Conservation (phyloP, 2,888 invertebrate species). For the Stenichneumon culpator region DNA sequence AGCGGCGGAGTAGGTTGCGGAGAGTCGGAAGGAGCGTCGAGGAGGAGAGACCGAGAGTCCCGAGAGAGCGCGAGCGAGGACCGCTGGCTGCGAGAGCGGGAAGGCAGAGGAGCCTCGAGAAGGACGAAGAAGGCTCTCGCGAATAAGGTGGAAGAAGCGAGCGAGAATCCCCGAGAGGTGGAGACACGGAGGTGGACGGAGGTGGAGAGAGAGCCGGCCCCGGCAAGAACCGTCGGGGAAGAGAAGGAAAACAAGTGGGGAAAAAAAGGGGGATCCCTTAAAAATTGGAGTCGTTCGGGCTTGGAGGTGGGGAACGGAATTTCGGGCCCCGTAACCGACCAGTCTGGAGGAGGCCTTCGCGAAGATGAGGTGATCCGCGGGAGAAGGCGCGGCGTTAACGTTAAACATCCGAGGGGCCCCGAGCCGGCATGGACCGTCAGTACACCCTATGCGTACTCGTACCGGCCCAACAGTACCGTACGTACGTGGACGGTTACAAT, state of each 20-base stretch:
- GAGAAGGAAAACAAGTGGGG: slow-evolving; percentile 76
- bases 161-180: slow-evolving; percentile 76
- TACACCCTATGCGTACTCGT: slow-evolving; percentile 84
- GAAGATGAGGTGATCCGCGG: slow-evolving; percentile 82
- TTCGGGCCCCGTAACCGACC: slow-evolving; percentile 84
- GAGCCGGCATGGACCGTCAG: slow-evolving; percentile 84
- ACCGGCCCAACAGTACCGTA: slow-evolving; percentile 84
- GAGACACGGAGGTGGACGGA: slow-evolving; percentile 58
- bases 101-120: slow-evolving; percentile 41
- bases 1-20: slow-evolving; percentile 27
- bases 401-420: slow-evolving; percentile 62
- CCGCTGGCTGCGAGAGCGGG: slow-evolving; percentile 35
- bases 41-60: slow-evolving; percentile 79
- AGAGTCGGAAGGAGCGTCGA: slow-evolving; percentile 34
- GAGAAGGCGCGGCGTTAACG: slow-evolving; percentile 64
- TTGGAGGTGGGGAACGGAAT: slow-evolving; percentile 84
- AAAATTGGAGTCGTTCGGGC: slow-evolving; percentile 81
- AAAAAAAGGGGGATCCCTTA: slow-evolving; percentile 83
- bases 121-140: slow-evolving; percentile 42
- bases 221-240: slow-evolving; percentile 76
- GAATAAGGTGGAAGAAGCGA: slow-evolving; percentile 34
- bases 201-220: slow-evolving; percentile 65
- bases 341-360: slow-evolving; percentile 84
- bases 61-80: slow-evolving; percentile 39
- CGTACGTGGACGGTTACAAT: slow-evolving; percentile 81